Base-by-base conservation (phyloP, 1,140 invertebrate species). In the Argopecten irradians region DNA sequence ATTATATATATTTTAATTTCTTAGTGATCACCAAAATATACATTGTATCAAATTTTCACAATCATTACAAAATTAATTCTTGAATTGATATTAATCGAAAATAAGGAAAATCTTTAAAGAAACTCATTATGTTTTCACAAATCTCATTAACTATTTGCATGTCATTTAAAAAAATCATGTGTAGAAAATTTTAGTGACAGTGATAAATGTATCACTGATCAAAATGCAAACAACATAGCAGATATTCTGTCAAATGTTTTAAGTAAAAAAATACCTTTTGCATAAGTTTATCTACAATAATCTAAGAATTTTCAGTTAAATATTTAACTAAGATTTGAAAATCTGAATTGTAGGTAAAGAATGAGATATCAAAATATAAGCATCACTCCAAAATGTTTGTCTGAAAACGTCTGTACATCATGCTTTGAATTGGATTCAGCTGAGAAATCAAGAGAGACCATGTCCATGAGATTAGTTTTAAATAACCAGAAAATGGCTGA, bases 41-140 rank as follows among this genome's bases (percentile, higher is more conserved):
- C n/a, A 71, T 71, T 71, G 55, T n/a, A 71, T 71, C 55, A 71
- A n/a, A 71, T 71, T 71, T 71, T n/a, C 55, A n/a, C 16, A 28
- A n/a, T 71, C 55, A 71, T 28, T 71, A 28, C 22, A 16, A 46
- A 19, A n/a, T 71, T 71, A 71, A 71, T 28, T 71, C n/a, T 71
- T 7, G 28, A 71, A 71, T 5, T 71, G 28, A 71, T 28, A 28
- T 71, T 71, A n/a, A 71, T 71, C 28, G 55, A 71, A 71, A 0
- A 71, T 71, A 28, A 1, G 22, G 55, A 28, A 71, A 71, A n/a
- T 71, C 55, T 71, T 71, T n/a, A 71, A 71, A 71, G 55, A 28
- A 71, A 11, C 5, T 71, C 55, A 71, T 71, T 71, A 71, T 71
- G 19, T 71, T 5, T 71, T n/a, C 22, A 71, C 8, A 22, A 71